Evolutionary conservation across 2,797 vertebrate genomes (phyloP).

Genomic region (Forpus xanthops): DNA sequence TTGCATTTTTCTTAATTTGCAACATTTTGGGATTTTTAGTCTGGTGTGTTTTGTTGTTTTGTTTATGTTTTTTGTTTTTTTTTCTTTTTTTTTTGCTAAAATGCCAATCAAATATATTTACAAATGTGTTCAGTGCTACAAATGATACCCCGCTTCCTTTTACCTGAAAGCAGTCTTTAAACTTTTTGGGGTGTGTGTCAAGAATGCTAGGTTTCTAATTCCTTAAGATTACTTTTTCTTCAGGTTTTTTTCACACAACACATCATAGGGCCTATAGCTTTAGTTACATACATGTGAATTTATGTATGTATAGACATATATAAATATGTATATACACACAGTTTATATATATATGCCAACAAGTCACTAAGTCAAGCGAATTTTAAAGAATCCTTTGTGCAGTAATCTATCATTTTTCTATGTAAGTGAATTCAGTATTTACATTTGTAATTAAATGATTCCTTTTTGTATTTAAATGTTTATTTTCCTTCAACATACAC

Average conservation of each 20-base stretch:
- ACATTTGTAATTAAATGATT: slow-evolving; percentile 54
- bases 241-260: slow-evolving; percentile 35
- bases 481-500: slow-evolving; percentile 65
- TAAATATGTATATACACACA: slow-evolving; percentile 28
- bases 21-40: slow-evolving; percentile 28
- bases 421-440: slow-evolving; percentile 18
- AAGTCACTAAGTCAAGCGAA: slow-evolving; percentile 5
- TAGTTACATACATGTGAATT: neutral
- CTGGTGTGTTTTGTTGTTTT: neutral
- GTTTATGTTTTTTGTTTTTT: too few species aligned
- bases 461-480: slow-evolving; percentile 59
- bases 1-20: slow-evolving; percentile 67
- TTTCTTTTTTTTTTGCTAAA: slow-evolving; percentile 84
- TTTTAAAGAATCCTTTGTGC: slow-evolving; percentile 48
- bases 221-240: neutral
- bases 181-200: neutral
- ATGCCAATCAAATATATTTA: slow-evolving; percentile 81
- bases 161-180: slow-evolving; percentile 38
- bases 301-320: slow-evolving; percentile 36
- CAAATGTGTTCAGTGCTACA: slow-evolving; percentile 33
- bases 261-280: slow-evolving; percentile 37
- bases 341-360: slow-evolving; percentile 39
- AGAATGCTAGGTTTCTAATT: neutral
- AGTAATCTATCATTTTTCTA: slow-evolving; percentile 23
- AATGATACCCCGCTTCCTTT: slow-evolving; percentile 16